Evolutionary conservation across 92 coral and sea anemone genomes (phyloP).

Genomic region (Porites divaricata): DNA sequence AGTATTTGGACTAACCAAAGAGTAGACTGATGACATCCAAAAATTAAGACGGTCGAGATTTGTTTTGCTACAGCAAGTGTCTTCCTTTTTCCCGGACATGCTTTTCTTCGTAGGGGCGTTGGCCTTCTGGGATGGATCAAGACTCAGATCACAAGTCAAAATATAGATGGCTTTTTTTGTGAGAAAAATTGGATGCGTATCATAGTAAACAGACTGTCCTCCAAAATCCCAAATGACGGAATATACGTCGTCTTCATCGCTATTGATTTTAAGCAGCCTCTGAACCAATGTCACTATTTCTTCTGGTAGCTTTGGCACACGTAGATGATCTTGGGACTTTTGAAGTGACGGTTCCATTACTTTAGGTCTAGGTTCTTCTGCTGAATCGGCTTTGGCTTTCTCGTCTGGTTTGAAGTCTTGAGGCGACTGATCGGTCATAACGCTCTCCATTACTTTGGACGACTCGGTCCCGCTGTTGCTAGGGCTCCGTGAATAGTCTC

Average conservation of each 20-base stretch:
- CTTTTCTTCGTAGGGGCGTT: slow-evolving; percentile 41
- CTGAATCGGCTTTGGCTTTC: too few species aligned
- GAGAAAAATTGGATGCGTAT: slow-evolving; percentile 71
- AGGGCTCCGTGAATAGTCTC: too few species aligned
- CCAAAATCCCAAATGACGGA: slow-evolving; percentile 71
- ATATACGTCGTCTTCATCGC: slow-evolving; percentile 21
- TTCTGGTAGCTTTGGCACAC: slow-evolving; percentile 27
- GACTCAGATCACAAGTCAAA: slow-evolving; percentile 56
- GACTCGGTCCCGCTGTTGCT: too few species aligned
- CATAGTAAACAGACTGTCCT: slow-evolving; percentile 75
- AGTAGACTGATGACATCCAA: slow-evolving; percentile 70
- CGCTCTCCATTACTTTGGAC: too few species aligned
- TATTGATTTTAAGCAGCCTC: neutral
- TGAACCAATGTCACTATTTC: slow-evolving; percentile 34
- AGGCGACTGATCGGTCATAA: too few species aligned
- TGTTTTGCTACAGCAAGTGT: neutral
- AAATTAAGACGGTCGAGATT: slow-evolving; percentile 61
- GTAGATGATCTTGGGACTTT: neutral
- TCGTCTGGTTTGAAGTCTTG: too few species aligned
- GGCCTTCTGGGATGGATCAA: slow-evolving; percentile 42
- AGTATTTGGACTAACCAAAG: neutral
- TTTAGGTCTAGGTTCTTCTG: too few species aligned
- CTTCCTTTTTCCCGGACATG: slow-evolving; percentile 26
- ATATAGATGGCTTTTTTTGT: slow-evolving; percentile 62
- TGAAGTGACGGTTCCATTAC: too few species aligned